phyloP scores from a whole-genome alignment of 1,140 invertebrate species.

The Wiebesia pumilae region DNA sequence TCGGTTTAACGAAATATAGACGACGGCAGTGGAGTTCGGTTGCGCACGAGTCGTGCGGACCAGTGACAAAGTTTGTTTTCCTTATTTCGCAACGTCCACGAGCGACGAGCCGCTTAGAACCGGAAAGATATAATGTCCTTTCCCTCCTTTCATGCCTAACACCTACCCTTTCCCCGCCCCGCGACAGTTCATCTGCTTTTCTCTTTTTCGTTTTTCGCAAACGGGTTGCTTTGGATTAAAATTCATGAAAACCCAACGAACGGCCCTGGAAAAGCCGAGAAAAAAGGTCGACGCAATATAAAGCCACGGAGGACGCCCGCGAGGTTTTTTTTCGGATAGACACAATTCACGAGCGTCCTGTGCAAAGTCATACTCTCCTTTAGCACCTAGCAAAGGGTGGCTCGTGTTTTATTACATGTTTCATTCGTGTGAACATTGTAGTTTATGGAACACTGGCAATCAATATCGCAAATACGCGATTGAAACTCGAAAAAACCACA shows the following conservation, averaged over 20 bases:
- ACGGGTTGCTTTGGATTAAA: conserved; percentile 61
- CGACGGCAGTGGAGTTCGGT: background rate
- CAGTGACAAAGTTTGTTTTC: conserved; percentile 66
- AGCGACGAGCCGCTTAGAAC: conserved; percentile 50
- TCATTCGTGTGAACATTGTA: background rate
- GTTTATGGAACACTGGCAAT: background rate
- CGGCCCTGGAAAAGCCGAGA: conserved; percentile 45
- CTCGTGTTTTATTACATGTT: background rate
- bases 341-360: background rate
- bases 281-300: conserved; percentile 38
- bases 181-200: background rate
- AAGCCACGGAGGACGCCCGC: background rate
- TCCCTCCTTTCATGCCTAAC: conserved; percentile 8
- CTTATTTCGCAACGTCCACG: conserved; percentile 53
- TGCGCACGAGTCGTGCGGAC: conserved; percentile 31
- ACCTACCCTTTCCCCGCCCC: background rate
- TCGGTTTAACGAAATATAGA: background rate
- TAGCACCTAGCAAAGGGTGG: background rate
- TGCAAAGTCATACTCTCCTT: background rate
- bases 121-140: conserved; percentile 64
- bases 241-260: conserved; percentile 65
- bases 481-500: background rate
- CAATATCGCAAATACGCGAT: background rate
- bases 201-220: conserved; percentile 50
- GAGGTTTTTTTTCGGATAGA: background rate